These are phyloP conservation scores for Jacana jacana DNA, from an alignment of 2,113 vertebrate genomes.

Conservation along the genomic window DNA sequence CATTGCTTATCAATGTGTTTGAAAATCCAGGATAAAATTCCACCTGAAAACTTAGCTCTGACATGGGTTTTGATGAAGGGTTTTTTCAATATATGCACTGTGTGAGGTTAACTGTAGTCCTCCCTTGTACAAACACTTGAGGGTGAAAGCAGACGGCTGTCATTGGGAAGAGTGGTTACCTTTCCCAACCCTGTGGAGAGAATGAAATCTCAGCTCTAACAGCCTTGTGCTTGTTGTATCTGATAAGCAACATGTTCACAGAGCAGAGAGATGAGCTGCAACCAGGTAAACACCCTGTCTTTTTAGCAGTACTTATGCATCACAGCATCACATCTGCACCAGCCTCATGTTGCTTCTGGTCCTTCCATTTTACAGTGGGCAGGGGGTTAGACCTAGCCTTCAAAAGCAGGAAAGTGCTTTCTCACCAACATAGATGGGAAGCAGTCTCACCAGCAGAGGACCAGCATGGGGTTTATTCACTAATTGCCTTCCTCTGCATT, in stretches of 20 bases:
- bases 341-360: background rate
- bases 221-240: background rate
- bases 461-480: background rate
- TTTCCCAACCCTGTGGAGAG: background rate
- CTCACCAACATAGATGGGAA: background rate
- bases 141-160: background rate
- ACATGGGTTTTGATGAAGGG: background rate
- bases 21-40: background rate
- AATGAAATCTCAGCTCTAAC: background rate
- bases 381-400: background rate
- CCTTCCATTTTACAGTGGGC: background rate
- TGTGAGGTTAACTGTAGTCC: background rate
- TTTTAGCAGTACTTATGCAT: background rate
- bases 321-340: background rate
- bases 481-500: background rate
- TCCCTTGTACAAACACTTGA: background rate
- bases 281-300: background rate
- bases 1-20: background rate
- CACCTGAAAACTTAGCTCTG: background rate
- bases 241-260: accelerated
- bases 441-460: background rate
- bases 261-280: background rate
- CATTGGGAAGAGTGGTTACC: background rate
- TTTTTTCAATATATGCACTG: background rate
- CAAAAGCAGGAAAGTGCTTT: background rate